A percentile compares a stretch with the other conserved stretches of the same genome.
phyloP scores from a whole-genome alignment of 2,113 vertebrate species.

The Hippotragus niger region DNA sequence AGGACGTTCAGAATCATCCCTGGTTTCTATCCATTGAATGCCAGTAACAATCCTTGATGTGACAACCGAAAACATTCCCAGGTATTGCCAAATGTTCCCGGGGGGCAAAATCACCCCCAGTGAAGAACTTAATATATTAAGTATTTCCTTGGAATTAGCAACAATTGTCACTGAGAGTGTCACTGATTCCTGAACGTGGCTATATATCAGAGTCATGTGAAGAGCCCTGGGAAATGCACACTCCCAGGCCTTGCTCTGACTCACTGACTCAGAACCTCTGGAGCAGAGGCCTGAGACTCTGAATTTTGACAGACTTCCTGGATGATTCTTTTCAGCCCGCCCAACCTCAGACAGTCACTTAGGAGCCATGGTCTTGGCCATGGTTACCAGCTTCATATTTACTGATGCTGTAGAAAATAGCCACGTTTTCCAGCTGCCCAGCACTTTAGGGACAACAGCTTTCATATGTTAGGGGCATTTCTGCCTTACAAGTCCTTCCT shows the following conservation, averaged over 20 bases:
- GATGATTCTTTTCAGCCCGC: background rate
- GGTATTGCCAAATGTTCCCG: background rate
- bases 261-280: background rate
- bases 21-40: background rate
- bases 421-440: background rate
- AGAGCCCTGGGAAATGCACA: background rate
- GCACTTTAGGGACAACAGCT: background rate
- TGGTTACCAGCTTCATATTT: background rate
- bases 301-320: background rate
- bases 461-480: background rate
- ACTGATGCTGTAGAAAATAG: background rate
- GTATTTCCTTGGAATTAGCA: background rate
- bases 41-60: background rate
- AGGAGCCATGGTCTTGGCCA: background rate
- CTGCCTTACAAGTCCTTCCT: background rate
- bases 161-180: background rate
- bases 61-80: background rate
- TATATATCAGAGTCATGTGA: background rate
- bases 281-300: background rate
- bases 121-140: background rate
- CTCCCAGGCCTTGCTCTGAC: background rate
- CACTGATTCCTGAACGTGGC: background rate
- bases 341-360: background rate
- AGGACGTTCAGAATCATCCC: background rate
- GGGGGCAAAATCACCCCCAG: background rate